These are phyloP conservation scores for Protomyctophum bolini DNA, from an alignment of 2,113 vertebrate genomes.

Conservation along the genomic window DNA sequence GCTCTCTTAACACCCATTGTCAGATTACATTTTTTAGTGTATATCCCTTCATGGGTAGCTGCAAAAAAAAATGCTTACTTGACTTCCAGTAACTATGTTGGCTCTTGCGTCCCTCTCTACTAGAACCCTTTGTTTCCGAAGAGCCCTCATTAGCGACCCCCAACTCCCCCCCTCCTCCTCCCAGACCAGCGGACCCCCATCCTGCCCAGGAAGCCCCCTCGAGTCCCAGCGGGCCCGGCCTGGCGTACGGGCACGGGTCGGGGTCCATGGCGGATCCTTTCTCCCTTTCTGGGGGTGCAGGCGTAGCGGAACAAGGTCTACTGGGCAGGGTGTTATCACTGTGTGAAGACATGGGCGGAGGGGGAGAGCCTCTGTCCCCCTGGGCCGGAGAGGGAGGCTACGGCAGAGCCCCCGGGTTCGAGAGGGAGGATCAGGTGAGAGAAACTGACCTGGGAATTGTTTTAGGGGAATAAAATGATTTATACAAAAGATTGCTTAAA, in stretches of 20 bases:
- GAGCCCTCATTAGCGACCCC: slow-evolving; percentile 85
- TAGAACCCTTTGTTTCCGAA: slow-evolving; percentile 84
- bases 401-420: slow-evolving; percentile 94
- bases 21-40: too few species aligned
- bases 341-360: slow-evolving; percentile 71
- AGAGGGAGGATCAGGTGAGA: slow-evolving; percentile 94
- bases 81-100: background rate
- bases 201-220: slow-evolving; percentile 48
- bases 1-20: background rate
- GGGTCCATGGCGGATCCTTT: slow-evolving; percentile 56
- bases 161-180: slow-evolving; percentile 84
- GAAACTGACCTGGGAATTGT: background rate
- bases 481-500: too few species aligned
- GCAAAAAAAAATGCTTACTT: too few species aligned
- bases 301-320: slow-evolving; percentile 79
- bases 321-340: slow-evolving; percentile 74
- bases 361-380: slow-evolving; percentile 78
- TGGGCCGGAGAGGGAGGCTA: slow-evolving; percentile 86
- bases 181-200: slow-evolving; percentile 71
- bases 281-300: slow-evolving; percentile 81
- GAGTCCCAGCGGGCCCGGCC: slow-evolving; percentile 58
- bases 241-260: slow-evolving; percentile 30
- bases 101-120: slow-evolving; percentile 10
- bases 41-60: too few species aligned
- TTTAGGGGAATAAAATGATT: background rate